Percentiles rank a stretch among this genome's conserved stretches.
Evolutionary conservation across 30 jellyfish, hydroid and myxozoan genomes (phyloP).

Genomic region (Cassiopea andromeda): DNA sequence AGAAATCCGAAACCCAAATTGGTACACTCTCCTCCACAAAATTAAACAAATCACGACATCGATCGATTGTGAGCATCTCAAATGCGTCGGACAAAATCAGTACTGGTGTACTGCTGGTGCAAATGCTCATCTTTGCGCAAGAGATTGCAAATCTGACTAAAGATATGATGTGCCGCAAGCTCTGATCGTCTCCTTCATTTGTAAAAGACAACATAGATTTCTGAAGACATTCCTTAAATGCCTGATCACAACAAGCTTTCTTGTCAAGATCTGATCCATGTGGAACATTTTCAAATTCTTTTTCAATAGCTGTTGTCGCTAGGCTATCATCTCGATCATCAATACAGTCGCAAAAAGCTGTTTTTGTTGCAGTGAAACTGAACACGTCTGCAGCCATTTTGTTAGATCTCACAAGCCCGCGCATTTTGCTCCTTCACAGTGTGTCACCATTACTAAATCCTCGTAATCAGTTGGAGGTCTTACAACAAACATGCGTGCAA

Average conservation of each 20-base stretch:
- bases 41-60: constrained; percentile 84
- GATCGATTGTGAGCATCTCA: constrained; percentile 75
- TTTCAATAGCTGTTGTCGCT: constrained; percentile 41
- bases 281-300: constrained; percentile 35
- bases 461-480: neutral
- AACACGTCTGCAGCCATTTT: constrained; percentile 61
- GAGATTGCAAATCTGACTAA: constrained; percentile 71
- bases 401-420: neutral
- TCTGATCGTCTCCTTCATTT: neutral
- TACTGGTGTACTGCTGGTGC: constrained; percentile 90
- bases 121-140: constrained; percentile 61
- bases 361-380: constrained; percentile 58
- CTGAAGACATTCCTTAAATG: constrained; percentile 80
- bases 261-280: constrained; percentile 84
- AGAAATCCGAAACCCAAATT: constrained; percentile 78
- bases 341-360: constrained; percentile 56
- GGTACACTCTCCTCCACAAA: constrained; percentile 86
- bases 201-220: constrained; percentile 3
- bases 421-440: neutral
- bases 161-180: constrained; percentile 26
- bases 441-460: neutral
- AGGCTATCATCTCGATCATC: constrained; percentile 38
- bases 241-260: constrained; percentile 85
- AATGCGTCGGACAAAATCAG: constrained; percentile 74
- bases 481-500: neutral